Conservation (phyloP, 2,113 vertebrate species). For the Cynopterus brachyotis region DNA sequence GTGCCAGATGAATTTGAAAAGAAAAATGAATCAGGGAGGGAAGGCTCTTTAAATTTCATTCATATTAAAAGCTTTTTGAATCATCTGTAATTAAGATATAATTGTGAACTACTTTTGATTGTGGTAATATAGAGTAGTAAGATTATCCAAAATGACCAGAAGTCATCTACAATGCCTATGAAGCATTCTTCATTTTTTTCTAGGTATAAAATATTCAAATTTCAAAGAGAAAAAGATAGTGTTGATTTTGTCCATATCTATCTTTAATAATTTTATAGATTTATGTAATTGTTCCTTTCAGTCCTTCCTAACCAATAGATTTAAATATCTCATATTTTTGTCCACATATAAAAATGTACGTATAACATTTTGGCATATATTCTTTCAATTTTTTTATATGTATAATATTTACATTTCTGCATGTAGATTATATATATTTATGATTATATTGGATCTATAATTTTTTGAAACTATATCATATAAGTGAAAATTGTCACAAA, state of each 20-base stretch:
- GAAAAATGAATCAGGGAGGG: neutral
- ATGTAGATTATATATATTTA: neutral
- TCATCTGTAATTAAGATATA: neutral
- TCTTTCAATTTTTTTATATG: neutral
- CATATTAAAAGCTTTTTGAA: constrained; percentile 22
- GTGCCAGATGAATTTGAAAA: neutral
- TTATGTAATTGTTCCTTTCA: neutral
- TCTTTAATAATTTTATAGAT: neutral
- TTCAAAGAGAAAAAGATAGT: neutral
- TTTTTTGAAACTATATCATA: neutral
- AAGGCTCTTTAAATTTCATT: neutral
- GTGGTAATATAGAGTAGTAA: neutral
- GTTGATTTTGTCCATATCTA: neutral
- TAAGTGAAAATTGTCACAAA: neutral
- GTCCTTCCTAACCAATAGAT: neutral
- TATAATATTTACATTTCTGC: neutral
- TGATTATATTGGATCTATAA: neutral
- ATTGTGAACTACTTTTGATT: neutral
- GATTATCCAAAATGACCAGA: neutral
- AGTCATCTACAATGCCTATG: neutral
- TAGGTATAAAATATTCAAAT: neutral
- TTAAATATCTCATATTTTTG: neutral
- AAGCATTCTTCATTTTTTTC: neutral
- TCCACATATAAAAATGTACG: neutral
- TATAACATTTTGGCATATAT: neutral